Evolutionary conservation across 2,797 vertebrate genomes (phyloP).

Genomic region (Myioborus melanocephalus): DNA sequence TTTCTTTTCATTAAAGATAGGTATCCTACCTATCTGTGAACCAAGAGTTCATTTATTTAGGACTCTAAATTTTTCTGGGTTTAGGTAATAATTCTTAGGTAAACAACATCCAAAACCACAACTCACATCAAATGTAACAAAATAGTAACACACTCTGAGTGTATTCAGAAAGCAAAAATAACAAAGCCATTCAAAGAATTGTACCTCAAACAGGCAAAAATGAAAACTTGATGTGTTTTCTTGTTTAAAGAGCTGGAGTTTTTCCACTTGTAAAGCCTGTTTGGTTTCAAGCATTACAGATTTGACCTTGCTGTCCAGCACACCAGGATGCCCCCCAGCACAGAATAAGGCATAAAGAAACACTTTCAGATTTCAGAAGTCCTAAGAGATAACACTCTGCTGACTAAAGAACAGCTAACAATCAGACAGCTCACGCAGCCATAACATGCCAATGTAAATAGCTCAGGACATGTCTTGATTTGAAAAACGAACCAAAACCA

Average conservation of each 20-base stretch:
- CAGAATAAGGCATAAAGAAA: background rate
- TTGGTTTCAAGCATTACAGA: background rate
- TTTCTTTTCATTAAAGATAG: background rate
- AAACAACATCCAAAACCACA: background rate
- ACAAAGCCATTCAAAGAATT: background rate
- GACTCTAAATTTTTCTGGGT: background rate
- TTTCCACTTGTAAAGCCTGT: background rate
- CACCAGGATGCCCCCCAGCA: background rate
- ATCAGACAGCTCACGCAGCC: background rate
- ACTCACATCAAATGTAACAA: background rate
- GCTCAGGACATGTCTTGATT: background rate
- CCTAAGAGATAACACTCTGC: background rate
- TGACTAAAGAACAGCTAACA: background rate
- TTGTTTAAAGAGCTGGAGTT: background rate
- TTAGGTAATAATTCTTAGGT: background rate
- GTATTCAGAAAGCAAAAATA: background rate
- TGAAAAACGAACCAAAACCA: background rate
- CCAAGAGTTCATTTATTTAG: background rate
- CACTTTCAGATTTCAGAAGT: background rate
- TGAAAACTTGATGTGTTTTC: background rate
- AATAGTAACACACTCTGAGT: background rate
- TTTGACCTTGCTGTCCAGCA: background rate
- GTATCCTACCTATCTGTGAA: background rate
- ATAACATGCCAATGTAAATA: background rate
- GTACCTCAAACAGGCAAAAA: background rate